Evolutionary conservation across 2,113 vertebrate genomes (phyloP), one percentile per base, ranked within the genome.

Genomic region (Ptilonorhynchus violaceus): DNA sequence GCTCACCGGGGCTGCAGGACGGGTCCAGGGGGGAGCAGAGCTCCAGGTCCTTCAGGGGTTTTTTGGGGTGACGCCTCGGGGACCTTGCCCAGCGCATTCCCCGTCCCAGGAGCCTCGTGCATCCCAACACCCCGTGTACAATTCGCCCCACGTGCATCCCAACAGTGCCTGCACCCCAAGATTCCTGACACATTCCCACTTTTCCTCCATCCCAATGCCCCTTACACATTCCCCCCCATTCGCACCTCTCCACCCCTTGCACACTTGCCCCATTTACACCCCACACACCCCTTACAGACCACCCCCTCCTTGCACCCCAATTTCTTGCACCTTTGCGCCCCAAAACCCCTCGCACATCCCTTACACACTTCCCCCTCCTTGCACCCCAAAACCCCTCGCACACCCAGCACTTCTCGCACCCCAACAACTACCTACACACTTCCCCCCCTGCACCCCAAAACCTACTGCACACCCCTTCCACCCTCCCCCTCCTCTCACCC

Each of bases 61-160:
- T 37, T 37, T n/a, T 15, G 8, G 37, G 67, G 46, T 23, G 52
- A 39, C 82, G 37, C 30, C 50, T 6, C 4, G 3, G 63, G 83
- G 25, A 17, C 30, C 19, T 15, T 15, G 41, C 37, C 37, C 37
- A 4, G 76, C 1, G 1, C 62, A 5, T 13, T 31, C 33, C 39
- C 47, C 1, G 22, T 18, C 11, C 46, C 3, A 0, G 16, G 27
- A 53, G 10, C 18, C 53, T 20, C 2, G 9, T 0, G 13, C 49
- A 39, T 8, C 37, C 62, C 25, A 1, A 12, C 5, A 63, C 13
- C 14, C 42, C 79, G 7, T 0, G 15, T 4, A 7, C 14, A 4
- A 7, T n/a, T 15, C 18, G 31, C 56, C 37, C 52, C 58, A 3
- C 6, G 5, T 4, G 33, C 72, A 13, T 33, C 41, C 58, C 35